phyloP scores from a whole-genome alignment of 2,888 invertebrate genomes.

The Cryptocheilus praepositus region DNA sequence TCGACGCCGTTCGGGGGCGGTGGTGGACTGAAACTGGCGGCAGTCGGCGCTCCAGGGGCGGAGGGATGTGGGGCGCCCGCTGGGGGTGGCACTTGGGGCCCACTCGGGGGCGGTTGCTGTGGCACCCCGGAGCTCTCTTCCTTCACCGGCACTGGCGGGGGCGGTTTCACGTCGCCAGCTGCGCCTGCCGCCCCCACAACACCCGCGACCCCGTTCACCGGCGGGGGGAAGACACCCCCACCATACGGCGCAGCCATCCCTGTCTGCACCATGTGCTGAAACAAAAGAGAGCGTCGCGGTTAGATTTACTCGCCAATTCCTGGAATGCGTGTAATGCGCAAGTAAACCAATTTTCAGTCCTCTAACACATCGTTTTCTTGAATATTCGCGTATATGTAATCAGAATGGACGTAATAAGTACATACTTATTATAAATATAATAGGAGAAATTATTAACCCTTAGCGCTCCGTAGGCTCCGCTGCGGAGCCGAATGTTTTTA shows the following conservation, averaged over 20 bases:
- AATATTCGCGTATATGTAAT: too few species aligned
- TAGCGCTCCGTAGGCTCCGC: too few species aligned
- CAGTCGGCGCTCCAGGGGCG: conserved; percentile 68
- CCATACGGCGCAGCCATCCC: conserved; percentile 87
- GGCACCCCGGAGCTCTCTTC: conserved; percentile 70
- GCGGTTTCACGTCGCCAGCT: conserved; percentile 75
- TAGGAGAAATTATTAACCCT: too few species aligned
- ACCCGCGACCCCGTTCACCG: conserved; percentile 76
- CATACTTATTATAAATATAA: too few species aligned
- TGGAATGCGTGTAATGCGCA: too few species aligned
- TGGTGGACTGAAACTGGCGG: conserved; percentile 77
- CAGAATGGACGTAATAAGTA: too few species aligned
- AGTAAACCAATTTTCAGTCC: too few species aligned
- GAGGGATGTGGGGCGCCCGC: conserved; percentile 65
- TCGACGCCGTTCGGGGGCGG: conserved; percentile 77
- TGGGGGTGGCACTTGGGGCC: conserved; percentile 71
- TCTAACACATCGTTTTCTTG: too few species aligned
- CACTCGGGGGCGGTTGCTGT: conserved; percentile 69
- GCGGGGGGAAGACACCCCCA: conserved; percentile 78
- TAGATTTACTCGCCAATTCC: not conserved
- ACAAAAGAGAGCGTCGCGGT: conserved; percentile 67
- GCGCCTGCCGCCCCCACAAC: conserved; percentile 76
- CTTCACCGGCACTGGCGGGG: conserved; percentile 73
- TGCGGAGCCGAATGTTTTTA: too few species aligned
- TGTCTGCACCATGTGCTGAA: conserved; percentile 96